phyloP scores from a whole-genome alignment of 2,797 vertebrate species.

The Rhinogobio ventralis region DNA sequence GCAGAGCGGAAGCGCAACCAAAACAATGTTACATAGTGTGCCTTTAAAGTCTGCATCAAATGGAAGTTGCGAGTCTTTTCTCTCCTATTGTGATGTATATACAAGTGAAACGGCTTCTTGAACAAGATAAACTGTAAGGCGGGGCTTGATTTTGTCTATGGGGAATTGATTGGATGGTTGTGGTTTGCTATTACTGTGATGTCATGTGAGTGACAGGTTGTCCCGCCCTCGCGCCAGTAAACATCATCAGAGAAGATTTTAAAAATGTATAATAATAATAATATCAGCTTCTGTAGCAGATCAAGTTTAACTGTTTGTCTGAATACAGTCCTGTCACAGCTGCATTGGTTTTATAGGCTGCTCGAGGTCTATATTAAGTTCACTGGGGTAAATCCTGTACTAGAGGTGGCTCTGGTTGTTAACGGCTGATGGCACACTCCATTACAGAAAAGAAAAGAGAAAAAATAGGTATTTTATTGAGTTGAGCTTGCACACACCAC shows the following conservation, averaged over 20 bases:
- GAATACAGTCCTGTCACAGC: conserved; percentile 1
- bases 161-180: not conserved
- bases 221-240: too few relatives aligned
- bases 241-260: not conserved
- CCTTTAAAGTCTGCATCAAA: not conserved
- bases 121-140: not conserved
- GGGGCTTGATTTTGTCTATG: not conserved
- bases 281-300: not conserved
- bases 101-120: not conserved
- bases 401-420: not conserved
- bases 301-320: conserved; percentile 1
- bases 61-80: not conserved
- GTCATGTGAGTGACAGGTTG: not conserved
- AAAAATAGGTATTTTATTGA: not conserved
- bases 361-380: not conserved
- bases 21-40: not conserved
- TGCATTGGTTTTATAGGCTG: not conserved
- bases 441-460: conserved; percentile 5
- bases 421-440: conserved; percentile 10
- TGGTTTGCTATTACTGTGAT: not conserved
- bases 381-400: not conserved
- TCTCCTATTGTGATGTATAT: not conserved
- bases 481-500: not conserved
- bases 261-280: not conserved
- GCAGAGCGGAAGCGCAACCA: not conserved